Percentiles rank a stretch among this genome's conserved stretches.
phyloP scores from a whole-genome alignment of 2,113 vertebrate species.

The Lycocorax pyrrhopterus region DNA sequence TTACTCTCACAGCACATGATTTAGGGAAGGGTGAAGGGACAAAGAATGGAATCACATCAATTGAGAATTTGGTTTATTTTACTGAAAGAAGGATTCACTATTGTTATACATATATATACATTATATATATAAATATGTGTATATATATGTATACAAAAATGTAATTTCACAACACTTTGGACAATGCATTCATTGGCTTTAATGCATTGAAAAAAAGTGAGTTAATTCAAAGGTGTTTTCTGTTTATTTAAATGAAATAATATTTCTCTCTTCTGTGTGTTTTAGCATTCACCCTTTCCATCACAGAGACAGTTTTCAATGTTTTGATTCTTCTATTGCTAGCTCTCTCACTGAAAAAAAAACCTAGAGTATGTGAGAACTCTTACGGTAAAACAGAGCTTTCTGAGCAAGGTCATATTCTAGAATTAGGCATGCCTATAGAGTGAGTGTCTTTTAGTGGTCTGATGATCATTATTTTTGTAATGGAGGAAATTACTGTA shows the following conservation, averaged over 20 bases:
- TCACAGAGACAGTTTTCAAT: background rate
- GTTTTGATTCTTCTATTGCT: background rate
- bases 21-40: background rate
- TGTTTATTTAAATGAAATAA: background rate
- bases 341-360: background rate
- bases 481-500: slow-evolving; percentile 28
- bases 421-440: background rate
- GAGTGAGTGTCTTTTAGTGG: background rate
- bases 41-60: background rate
- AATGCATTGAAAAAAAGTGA: background rate
- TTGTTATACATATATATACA: background rate
- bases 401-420: background rate
- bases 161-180: background rate
- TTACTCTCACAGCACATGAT: background rate
- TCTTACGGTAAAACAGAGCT: background rate
- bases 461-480: background rate
- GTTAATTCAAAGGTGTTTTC: background rate
- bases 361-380: background rate
- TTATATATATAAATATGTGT: background rate
- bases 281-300: background rate
- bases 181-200: background rate
- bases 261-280: background rate
- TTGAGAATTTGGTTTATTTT: background rate
- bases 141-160: background rate
- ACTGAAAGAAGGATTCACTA: background rate